phyloP scores from a whole-genome alignment of 1,140 invertebrate genomes.

The Trichonephila clavata region DNA sequence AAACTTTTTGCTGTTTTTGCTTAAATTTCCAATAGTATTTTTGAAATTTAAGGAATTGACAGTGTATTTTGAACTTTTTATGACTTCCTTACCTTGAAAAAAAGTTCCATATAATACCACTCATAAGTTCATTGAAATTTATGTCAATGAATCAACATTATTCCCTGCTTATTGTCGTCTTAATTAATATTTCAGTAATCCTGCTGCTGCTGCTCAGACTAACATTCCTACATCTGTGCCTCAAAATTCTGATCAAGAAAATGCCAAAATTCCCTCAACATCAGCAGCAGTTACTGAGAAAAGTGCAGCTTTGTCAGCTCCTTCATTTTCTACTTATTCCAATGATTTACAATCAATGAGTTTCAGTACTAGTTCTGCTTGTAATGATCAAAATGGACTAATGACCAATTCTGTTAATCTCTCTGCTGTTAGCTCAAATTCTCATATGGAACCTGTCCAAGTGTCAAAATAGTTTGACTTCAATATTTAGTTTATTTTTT shows the following conservation, averaged over 20 bases:
- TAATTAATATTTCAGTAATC: not conserved
- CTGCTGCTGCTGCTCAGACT: not conserved
- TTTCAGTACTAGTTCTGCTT: not conserved
- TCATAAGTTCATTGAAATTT: not conserved
- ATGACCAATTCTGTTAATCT: not conserved
- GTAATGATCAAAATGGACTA: slow-evolving; percentile 12
- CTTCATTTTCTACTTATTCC: not conserved
- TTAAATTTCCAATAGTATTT: too few relatives aligned
- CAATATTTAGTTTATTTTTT: too few relatives aligned
- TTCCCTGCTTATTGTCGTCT: too few relatives aligned
- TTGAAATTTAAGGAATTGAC: too few relatives aligned
- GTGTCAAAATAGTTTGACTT: not conserved
- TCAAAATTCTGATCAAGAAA: slow-evolving; percentile 24
- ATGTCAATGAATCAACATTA: not conserved
- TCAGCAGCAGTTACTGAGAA: not conserved
- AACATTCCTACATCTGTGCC: not conserved
- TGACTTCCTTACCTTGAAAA: not conserved
- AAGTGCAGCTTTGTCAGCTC: not conserved
- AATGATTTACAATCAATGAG: slow-evolving; percentile 43
- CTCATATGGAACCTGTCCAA: not conserved
- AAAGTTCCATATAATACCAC: not conserved
- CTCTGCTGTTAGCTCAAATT: not conserved
- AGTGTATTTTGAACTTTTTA: not conserved
- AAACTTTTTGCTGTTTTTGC: too few relatives aligned
- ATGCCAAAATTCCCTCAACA: not conserved